Percentiles rank a stretch among this genome's conserved stretches.
These are phyloP conservation scores for Coenonympha glycerion DNA, from an alignment of 2,888 invertebrate species.

Conservation along the genomic window DNA sequence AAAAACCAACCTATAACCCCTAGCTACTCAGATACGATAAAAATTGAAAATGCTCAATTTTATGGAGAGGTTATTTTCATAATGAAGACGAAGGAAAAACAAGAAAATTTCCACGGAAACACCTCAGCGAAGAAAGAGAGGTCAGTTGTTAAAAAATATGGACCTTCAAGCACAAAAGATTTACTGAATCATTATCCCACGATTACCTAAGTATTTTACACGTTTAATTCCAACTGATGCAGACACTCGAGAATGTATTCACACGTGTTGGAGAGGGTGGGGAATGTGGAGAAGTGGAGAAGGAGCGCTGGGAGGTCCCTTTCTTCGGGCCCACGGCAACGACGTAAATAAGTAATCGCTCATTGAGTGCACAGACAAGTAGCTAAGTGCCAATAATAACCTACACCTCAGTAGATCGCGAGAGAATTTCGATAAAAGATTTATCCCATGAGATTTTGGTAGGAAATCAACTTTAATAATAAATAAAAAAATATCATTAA, in stretches of 20 bases:
- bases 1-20: too few relatives aligned
- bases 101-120: background rate
- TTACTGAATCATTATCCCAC: background rate
- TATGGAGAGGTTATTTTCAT: background rate
- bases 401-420: background rate
- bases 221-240: background rate
- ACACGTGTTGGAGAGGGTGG: background rate
- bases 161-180: too few relatives aligned
- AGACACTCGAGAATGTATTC: background rate
- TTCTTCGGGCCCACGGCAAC: too few relatives aligned
- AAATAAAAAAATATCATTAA: too few relatives aligned
- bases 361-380: background rate
- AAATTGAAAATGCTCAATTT: too few relatives aligned
- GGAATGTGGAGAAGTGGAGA: background rate
- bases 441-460: background rate
- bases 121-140: too few relatives aligned
- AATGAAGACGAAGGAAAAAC: background rate
- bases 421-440: background rate
- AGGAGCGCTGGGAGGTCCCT: slow-evolving; percentile 4
- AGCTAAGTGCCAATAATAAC: background rate
- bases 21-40: too few relatives aligned
- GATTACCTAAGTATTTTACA: background rate
- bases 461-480: too few relatives aligned
- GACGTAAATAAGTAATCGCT: too few relatives aligned
- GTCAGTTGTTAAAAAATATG: too few relatives aligned